phyloP scores from a whole-genome alignment of 2,888 invertebrate genomes.

The Megamerina dolium region DNA sequence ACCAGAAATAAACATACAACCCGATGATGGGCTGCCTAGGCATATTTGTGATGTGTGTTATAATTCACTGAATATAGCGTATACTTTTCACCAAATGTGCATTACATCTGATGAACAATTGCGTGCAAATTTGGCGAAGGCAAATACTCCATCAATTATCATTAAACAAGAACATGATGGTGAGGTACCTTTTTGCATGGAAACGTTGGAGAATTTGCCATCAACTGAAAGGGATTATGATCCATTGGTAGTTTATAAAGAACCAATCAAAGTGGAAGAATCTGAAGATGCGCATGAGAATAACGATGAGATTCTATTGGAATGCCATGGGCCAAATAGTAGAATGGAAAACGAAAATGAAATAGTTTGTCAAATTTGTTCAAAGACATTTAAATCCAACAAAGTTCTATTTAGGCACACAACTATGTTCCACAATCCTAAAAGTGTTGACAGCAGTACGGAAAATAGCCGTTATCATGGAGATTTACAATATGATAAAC shows the following conservation, averaged over 20 bases:
- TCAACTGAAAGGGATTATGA: conserved; percentile 4
- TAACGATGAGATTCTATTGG: background rate
- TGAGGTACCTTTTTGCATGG: background rate
- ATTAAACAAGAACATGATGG: background rate
- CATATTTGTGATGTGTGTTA: conserved; percentile 56
- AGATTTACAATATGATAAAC: no score
- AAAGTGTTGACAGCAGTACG: no score
- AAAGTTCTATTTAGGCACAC: no score
- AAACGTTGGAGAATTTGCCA: no score
- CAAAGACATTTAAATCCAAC: no score
- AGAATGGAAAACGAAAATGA: no score
- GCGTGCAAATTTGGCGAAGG: conserved; percentile 23
- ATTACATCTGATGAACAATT: conserved; percentile 49
- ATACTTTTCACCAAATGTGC: conserved; percentile 51
- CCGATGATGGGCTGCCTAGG: conserved; percentile 54
- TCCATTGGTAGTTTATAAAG: conserved; percentile 8
- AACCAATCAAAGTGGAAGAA: background rate
- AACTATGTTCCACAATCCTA: no score
- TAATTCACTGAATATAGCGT: conserved; percentile 51
- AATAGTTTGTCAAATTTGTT: no score
- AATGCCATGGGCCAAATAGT: no score
- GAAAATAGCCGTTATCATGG: no score
- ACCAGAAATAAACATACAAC: no score
- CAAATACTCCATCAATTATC: background rate
- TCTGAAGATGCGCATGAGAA: background rate